Evolutionary conservation across 1,140 invertebrate species (phyloP).

Genomic region (Eciton burchellii): DNA sequence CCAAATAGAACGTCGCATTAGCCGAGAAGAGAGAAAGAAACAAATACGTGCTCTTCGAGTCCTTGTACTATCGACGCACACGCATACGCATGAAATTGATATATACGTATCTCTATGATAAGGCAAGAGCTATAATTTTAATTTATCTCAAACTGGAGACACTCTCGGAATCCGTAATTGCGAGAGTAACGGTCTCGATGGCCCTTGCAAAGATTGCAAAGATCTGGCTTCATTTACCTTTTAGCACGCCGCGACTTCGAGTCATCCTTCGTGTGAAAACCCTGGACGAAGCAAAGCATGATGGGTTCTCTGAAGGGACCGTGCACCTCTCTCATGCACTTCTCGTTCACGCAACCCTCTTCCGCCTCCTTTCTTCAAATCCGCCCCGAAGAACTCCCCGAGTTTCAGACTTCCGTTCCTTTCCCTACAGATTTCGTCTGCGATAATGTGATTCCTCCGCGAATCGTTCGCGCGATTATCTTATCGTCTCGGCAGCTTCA

Average conservation of each 20-base stretch:
- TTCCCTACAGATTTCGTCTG: no score
- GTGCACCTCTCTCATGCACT: conserved; percentile 77
- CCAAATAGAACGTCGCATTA: conserved; percentile 72
- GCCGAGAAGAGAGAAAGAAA: background rate
- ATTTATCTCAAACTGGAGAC: background rate
- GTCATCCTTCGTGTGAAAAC: conserved; percentile 79
- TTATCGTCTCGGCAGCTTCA: background rate
- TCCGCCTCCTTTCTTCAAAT: conserved; percentile 7
- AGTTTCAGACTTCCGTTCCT: background rate
- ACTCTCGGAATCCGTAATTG: background rate
- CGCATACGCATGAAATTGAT: background rate
- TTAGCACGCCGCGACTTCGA: conserved; percentile 78
- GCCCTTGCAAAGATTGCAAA: background rate
- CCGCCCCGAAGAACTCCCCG: background rate
- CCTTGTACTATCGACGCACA: conserved; percentile 38
- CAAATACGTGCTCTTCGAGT: conserved; percentile 40
- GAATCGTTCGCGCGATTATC: background rate
- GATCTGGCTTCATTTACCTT: conserved; percentile 74
- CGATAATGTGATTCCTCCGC: background rate
- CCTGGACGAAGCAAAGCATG: conserved; percentile 83
- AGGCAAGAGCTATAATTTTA: background rate
- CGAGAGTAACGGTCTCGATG: background rate
- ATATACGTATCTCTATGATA: background rate
- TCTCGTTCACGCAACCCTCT: background rate
- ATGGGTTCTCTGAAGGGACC: conserved; percentile 75